Conservation (phyloP, 2,797 vertebrate species). For the Gallinago stenura region DNA sequence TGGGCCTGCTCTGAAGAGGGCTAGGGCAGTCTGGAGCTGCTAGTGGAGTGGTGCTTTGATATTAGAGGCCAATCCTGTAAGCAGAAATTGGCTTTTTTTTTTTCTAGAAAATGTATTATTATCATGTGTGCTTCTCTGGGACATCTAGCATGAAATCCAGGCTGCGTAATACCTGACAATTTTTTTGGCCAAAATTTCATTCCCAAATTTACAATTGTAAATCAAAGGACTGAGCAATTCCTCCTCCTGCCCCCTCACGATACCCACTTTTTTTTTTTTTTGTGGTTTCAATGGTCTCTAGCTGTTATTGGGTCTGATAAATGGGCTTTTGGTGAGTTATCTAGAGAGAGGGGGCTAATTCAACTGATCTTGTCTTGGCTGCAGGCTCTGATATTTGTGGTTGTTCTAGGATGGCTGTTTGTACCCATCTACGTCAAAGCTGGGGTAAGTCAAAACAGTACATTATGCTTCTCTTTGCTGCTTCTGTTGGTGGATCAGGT, state of each 20-base stretch:
- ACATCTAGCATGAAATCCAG: background rate
- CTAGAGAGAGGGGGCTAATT: background rate
- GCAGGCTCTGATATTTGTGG: conserved; percentile 90
- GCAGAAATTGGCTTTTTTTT: background rate
- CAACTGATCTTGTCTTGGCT: conserved; percentile 29
- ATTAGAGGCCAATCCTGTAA: background rate
- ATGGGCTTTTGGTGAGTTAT: background rate
- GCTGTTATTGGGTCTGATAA: background rate
- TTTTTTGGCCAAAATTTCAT: background rate
- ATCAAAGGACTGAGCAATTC: background rate
- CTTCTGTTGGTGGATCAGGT: background rate
- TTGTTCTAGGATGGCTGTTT: conserved; percentile 93
- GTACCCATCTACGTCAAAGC: conserved; percentile 96
- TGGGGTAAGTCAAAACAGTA: conserved; percentile 82
- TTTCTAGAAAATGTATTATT: background rate
- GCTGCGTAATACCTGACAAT: background rate
- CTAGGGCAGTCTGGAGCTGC: background rate
- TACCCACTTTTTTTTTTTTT: background rate
- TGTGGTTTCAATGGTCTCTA: background rate
- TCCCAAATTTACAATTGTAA: background rate
- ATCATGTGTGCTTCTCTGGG: background rate
- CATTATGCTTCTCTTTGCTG: background rate
- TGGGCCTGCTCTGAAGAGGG: background rate
- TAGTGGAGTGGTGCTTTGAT: background rate
- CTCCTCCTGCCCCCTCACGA: background rate